Percentiles rank a stretch among this genome's conserved stretches.
Conservation (phyloP, 2,797 vertebrate genomes). For the Fistularia commersonii region DNA sequence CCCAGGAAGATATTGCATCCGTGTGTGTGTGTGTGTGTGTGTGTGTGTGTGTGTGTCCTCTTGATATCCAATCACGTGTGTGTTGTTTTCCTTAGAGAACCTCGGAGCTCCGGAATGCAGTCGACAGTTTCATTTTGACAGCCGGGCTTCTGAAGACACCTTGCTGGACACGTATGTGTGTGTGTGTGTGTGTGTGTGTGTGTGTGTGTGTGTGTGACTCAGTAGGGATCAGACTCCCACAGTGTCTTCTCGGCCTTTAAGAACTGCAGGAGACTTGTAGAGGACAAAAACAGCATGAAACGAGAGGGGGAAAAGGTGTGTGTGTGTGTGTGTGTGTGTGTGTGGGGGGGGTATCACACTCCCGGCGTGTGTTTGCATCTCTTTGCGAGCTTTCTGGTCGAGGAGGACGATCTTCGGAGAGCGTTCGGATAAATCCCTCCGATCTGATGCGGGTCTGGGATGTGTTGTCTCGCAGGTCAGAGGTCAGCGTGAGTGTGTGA, state of each 20-base stretch:
- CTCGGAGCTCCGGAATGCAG: too few species aligned
- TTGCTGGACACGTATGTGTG: slow-evolving; percentile 47
- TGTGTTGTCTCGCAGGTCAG: not conserved
- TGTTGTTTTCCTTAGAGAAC: too few species aligned
- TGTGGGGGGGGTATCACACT: slow-evolving; percentile 50
- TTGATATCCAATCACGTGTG: not conserved
- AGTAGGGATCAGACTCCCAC: slow-evolving; percentile 69
- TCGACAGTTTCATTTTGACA: too few species aligned
- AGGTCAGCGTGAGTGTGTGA: too few species aligned
- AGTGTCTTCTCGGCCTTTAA: slow-evolving; percentile 65
- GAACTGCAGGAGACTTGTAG: slow-evolving; percentile 67
- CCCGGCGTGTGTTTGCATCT: slow-evolving; percentile 58
- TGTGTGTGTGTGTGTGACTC: slow-evolving; percentile 25
- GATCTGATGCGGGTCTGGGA: slow-evolving; percentile 1
- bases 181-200: slow-evolving; percentile 60
- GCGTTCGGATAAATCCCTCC: slow-evolving; percentile 36
- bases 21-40: slow-evolving; percentile 45
- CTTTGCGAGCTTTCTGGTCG: slow-evolving; percentile 57
- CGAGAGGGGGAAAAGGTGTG: slow-evolving; percentile 46
- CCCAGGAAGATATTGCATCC: slow-evolving; percentile 55
- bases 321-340: too few species aligned
- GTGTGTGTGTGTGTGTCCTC: slow-evolving; percentile 40
- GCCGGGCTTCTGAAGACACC: too few species aligned
- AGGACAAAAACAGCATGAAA: slow-evolving; percentile 68
- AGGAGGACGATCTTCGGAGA: slow-evolving; percentile 15